Base-by-base conservation (phyloP, 2,113 vertebrate genomes). In the Cheirogaleus medius region DNA sequence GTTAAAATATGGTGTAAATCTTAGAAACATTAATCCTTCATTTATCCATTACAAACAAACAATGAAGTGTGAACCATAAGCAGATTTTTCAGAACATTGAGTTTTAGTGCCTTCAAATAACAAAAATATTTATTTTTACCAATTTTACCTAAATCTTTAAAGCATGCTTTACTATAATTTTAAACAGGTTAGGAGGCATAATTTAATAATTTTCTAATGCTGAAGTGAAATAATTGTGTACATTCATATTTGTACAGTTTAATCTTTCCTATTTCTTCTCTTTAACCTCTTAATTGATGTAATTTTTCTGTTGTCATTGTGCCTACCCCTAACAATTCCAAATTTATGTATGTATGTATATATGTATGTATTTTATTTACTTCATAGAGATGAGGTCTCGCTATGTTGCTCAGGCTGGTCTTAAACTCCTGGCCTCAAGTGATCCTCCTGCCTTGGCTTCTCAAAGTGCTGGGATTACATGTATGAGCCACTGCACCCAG, bases 141-240 rank as follows among this genome's bases (percentile, higher is more conserved):
- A 94, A 63, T n/a, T 80, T 90, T 80, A 66, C 80, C 27, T 60
- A 91, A 80, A 60, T 71, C 60, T 94, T 83, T 37, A 27, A 69
- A 97, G 91, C 63, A 76, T 94, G 39, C 5, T 73, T 94, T 95
- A 20, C 23, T 68, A 5, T 86, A 14, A 64, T 96, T 92, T 94
- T 80, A 69, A 89, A 52, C 13, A 71, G 29, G 56, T 42, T 88
- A 78, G 34, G n/a, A 87, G 87, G 25, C 27, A 94, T 64, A 85
- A 77, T 71, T 74, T 42, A 64, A 85, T 20, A 66, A 34, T 37
- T 85, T 83, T 23, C 56, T 85, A 87, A 76, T 82, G 56, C 18
- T 56, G 39, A 94, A 60, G 60, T 68, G 5, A 93, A 81, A 68
- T 88, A 69, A 80, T 87, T 84, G 54, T 66, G 29, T 83, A n/a